phyloP scores from a whole-genome alignment of 2,888 invertebrate species.

The Eristalis intricaria region DNA sequence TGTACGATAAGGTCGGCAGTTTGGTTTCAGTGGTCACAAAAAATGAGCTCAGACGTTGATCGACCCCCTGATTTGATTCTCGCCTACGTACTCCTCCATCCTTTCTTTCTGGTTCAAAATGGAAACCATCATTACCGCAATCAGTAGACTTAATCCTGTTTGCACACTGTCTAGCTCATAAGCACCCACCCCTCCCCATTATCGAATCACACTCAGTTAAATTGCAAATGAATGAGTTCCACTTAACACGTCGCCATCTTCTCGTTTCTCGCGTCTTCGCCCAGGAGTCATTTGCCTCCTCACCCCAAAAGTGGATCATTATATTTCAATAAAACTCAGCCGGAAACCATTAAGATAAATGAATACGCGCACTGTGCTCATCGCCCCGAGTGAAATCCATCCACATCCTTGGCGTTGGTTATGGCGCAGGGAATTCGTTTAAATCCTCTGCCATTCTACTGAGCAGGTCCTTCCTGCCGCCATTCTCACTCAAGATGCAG shows the following conservation, averaged over 20 bases:
- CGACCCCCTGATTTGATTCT: too few relatives aligned
- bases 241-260: conserved; percentile 31
- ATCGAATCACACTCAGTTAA: background rate
- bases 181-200: background rate
- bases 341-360: conserved; percentile 76
- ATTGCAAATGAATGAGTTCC: conserved; percentile 29
- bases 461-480: conserved; percentile 59
- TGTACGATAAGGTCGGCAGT: too few relatives aligned
- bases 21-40: too few relatives aligned
- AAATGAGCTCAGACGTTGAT: too few relatives aligned
- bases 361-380: conserved; percentile 56
- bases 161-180: background rate
- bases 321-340: conserved; percentile 75
- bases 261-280: background rate
- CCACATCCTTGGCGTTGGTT: conserved; percentile 14
- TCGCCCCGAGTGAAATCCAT: conserved; percentile 8
- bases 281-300: conserved; percentile 1
- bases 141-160: background rate
- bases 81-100: background rate
- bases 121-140: background rate
- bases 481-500: conserved; percentile 63
- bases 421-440: conserved; percentile 40
- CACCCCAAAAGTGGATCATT: conserved; percentile 63
- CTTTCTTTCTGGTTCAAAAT: background rate
- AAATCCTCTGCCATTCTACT: conserved; percentile 59